These are phyloP conservation scores for Caenorhabditis angaria DNA, from an alignment of 2,888 invertebrate species.

Conservation along the genomic window DNA sequence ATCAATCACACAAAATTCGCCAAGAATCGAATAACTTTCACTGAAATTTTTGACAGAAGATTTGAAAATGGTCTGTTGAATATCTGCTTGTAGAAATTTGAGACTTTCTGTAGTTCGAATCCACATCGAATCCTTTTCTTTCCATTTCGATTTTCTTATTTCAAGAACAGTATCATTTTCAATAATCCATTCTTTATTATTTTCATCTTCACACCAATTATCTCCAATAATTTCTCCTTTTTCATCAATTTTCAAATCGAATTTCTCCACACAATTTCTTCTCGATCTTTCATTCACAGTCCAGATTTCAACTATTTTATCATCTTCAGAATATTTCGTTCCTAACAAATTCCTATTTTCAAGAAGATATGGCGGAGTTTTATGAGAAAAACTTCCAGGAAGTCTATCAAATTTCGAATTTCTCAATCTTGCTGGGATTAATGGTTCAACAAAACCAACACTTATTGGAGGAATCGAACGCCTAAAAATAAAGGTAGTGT, in stretches of 20 bases:
- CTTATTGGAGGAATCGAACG: constrained; percentile 23
- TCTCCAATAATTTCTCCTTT: neutral
- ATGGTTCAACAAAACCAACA: constrained; percentile 26
- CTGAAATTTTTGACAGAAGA: constrained; percentile 24
- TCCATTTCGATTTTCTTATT: constrained; percentile 5
- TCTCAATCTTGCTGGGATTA: constrained; percentile 23
- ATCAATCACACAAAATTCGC: constrained; percentile 31
- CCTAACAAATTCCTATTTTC: constrained; percentile 44
- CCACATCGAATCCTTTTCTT: constrained; percentile 1
- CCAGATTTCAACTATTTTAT: constrained; percentile 34
- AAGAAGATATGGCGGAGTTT: constrained; percentile 13
- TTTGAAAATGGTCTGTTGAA: constrained; percentile 4
- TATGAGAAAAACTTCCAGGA: constrained; percentile 35
- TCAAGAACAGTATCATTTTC: neutral
- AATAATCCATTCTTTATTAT: neutral
- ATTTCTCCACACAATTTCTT: constrained; percentile 29
- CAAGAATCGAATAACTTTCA: constrained; percentile 27
- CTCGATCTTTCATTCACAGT: constrained; percentile 45
- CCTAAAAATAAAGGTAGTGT: constrained; percentile 14
- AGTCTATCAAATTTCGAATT: constrained; percentile 17
- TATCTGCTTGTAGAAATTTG: neutral
- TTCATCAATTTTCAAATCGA: constrained; percentile 19
- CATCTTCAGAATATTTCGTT: constrained; percentile 17
- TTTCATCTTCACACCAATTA: neutral
- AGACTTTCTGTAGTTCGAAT: constrained; percentile 1